Percentiles rank a stretch among this genome's conserved stretches.
Conservation (phyloP, 2,888 invertebrate genomes). For the Nemotelus nigrinus region DNA sequence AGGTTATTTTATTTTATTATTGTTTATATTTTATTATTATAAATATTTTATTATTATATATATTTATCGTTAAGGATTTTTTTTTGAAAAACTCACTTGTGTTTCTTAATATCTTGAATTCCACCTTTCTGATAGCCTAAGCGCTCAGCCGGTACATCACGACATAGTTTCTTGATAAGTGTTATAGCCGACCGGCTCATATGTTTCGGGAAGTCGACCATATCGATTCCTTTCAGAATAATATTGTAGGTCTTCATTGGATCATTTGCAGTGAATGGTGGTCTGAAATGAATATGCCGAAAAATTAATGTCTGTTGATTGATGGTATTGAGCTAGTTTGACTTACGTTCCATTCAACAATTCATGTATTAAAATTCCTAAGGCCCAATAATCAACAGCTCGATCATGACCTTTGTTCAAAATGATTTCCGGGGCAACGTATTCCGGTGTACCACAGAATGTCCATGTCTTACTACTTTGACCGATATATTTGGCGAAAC, state of each 20-base stretch:
- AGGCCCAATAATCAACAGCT: conserved; percentile 94
- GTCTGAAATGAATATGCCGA: conserved; percentile 60
- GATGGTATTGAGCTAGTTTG: background rate
- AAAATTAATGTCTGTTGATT: background rate
- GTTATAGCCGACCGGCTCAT: conserved; percentile 82
- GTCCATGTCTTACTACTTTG: conserved; percentile 90
- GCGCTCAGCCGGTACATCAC: conserved; percentile 86
- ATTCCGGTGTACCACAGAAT: conserved; percentile 96
- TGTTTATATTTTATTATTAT: background rate
- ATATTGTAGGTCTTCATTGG: conserved; percentile 96
- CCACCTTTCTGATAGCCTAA: conserved; percentile 91
- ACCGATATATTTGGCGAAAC: conserved; percentile 89
- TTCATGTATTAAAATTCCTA: conserved; percentile 90
- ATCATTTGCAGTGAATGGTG: conserved; percentile 89
- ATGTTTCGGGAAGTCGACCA: conserved; percentile 82
- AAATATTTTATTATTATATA: background rate
- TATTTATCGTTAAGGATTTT: conserved; percentile 6
- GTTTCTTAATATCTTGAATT: conserved; percentile 84
- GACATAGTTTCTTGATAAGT: conserved; percentile 86
- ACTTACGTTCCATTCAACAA: conserved; percentile 84
- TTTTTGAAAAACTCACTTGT: conserved; percentile 69
- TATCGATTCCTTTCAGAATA: conserved; percentile 91
- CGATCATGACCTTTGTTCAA: conserved; percentile 80
- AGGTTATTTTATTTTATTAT: background rate
- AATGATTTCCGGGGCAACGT: conserved; percentile 90